phyloP scores from a whole-genome alignment of 2,113 vertebrate genomes.

The Sinocyclocheilus grahami region DNA sequence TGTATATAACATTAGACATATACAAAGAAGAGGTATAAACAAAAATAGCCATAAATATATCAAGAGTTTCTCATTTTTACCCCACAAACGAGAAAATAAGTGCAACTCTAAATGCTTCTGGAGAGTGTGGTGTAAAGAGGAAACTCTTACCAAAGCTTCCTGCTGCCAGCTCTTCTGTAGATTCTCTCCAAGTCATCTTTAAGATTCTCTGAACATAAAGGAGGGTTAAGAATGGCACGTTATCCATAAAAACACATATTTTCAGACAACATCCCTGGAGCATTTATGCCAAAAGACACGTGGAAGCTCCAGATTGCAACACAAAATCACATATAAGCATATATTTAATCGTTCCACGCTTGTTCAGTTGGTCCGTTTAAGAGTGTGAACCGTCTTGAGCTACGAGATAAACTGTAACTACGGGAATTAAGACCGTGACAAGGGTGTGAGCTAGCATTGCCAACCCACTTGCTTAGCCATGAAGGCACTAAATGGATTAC shows the following conservation, averaged over 20 bases:
- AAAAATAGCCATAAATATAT: not conserved
- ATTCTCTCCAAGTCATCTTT: slow-evolving; percentile 91
- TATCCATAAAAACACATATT: not conserved
- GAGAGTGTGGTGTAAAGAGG: not conserved
- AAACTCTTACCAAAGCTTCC: slow-evolving; percentile 94
- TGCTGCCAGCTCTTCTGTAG: slow-evolving; percentile 93
- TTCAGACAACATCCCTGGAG: not conserved
- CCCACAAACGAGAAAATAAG: not conserved
- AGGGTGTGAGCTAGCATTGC: slow-evolving; percentile 14
- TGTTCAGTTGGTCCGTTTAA: not conserved
- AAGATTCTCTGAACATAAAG: slow-evolving; percentile 79
- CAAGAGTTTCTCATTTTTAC: not conserved
- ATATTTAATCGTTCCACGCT: not conserved
- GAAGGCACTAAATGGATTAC: slow-evolving; percentile 48
- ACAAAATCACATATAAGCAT: not conserved
- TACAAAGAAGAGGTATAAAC: slow-evolving; percentile 14
- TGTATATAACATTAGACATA: slow-evolving; percentile 5
- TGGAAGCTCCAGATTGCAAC: not conserved
- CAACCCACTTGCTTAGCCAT: slow-evolving; percentile 19
- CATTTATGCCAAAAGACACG: not conserved
- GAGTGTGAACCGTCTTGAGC: slow-evolving; percentile 3
- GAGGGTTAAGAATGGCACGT: not conserved
- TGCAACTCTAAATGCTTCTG: slow-evolving; percentile 6
- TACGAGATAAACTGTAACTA: not conserved
- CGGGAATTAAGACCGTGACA: slow-evolving; percentile 1